phyloP scores from a whole-genome alignment of 2,113 vertebrate species.

The Saguinus midas region DNA sequence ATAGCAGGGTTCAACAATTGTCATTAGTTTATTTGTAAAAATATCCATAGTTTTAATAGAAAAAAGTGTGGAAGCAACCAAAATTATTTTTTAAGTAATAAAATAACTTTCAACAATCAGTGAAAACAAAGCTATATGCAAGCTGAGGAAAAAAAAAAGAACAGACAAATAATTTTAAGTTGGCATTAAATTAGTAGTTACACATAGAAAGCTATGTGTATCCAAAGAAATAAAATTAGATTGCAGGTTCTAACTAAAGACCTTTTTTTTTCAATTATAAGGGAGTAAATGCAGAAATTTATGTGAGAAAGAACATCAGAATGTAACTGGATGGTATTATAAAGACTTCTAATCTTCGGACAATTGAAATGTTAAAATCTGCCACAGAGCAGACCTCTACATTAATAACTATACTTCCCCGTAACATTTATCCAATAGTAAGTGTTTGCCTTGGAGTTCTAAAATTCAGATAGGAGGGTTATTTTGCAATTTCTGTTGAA shows the following conservation, averaged over 20 bases:
- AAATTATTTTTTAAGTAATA: neutral
- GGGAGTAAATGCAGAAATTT: neutral
- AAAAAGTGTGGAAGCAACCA: neutral
- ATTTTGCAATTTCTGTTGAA: neutral
- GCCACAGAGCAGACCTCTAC: neutral
- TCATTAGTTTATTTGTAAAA: neutral
- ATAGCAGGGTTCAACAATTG: neutral
- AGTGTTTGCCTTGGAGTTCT: neutral
- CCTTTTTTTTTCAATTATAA: neutral
- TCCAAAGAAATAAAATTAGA: neutral
- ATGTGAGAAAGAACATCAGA: neutral
- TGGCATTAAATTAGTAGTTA: neutral
- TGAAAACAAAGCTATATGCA: neutral
- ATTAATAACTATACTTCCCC: neutral
- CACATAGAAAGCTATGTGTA: neutral
- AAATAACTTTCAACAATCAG: neutral
- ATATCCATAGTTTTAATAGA: neutral
- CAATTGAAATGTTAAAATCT: neutral
- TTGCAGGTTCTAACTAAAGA: neutral
- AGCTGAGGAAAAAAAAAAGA: neutral
- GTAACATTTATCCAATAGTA: neutral
- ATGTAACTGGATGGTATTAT: neutral
- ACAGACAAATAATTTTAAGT: neutral
- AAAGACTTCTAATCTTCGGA: neutral
- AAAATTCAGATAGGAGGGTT: neutral